Conservation (phyloP, 2,797 vertebrate genomes). For the Sebastiscus albofasciatus region DNA sequence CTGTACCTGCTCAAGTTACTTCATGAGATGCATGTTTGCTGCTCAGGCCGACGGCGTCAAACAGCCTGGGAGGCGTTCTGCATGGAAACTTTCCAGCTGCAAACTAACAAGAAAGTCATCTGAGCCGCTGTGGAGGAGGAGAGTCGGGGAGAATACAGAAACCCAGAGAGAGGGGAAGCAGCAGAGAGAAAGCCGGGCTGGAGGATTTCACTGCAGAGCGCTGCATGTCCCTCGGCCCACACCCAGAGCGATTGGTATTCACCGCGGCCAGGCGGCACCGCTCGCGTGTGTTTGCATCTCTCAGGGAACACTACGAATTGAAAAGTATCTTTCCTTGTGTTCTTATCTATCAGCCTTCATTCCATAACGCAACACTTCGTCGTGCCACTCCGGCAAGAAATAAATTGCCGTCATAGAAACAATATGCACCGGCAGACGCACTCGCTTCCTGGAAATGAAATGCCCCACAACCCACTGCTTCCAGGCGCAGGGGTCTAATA, state of each 20-base stretch:
- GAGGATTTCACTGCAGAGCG: constrained; percentile 45
- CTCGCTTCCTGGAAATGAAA: constrained; percentile 67
- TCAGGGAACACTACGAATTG: constrained; percentile 66
- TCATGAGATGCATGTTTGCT: constrained; percentile 17
- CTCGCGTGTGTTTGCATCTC: constrained; percentile 36
- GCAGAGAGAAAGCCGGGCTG: constrained; percentile 12
- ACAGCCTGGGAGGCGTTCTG: constrained; percentile 3
- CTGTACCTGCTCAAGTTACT: neutral
- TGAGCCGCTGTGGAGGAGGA: constrained; percentile 4
- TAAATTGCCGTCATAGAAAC: constrained; percentile 78
- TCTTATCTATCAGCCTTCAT: constrained; percentile 77
- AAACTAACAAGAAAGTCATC: constrained; percentile 37
- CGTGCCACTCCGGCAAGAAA: constrained; percentile 62
- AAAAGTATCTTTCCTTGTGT: constrained; percentile 71
- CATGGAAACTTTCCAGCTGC: constrained; percentile 37
- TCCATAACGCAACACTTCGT: constrained; percentile 55
- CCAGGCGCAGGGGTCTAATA: constrained; percentile 63
- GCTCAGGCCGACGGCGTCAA: constrained; percentile 17
- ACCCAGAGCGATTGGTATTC: constrained; percentile 72
- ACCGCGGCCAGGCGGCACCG: constrained; percentile 34
- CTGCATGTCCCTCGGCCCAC: constrained; percentile 38
- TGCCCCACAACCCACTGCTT: constrained; percentile 54
- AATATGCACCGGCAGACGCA: constrained; percentile 59
- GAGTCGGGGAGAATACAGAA: constrained; percentile 34
- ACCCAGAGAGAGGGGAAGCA: neutral